Conservation (phyloP, 2,797 vertebrate species). For the Babyrousa celebensis region DNA sequence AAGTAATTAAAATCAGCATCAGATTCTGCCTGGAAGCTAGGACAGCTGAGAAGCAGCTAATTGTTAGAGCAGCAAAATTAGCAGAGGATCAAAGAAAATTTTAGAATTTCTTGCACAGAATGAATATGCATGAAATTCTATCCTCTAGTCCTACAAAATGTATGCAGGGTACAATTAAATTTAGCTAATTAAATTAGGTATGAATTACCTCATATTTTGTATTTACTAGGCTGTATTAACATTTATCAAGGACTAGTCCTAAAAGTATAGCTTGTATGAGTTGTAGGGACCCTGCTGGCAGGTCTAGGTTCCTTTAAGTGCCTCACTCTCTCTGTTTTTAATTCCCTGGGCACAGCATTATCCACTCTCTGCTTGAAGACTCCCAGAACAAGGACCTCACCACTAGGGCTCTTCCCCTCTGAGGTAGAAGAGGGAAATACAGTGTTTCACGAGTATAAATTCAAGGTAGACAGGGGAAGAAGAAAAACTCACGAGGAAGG, state of each 20-base stretch:
- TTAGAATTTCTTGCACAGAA: conserved; percentile 50
- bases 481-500: accelerated
- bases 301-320: accelerated
- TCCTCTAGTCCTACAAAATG: conserved; percentile 56
- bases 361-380: not conserved
- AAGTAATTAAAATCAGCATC: conserved; percentile 78
- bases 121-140: conserved; percentile 65
- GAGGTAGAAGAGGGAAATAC: accelerated
- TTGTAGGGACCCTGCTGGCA: not conserved
- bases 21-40: conserved; percentile 54
- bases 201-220: conserved; percentile 31
- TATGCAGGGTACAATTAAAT: conserved; percentile 47
- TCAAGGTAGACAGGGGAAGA: not conserved
- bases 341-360: not conserved
- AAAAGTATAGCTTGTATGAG: not conserved
- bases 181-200: conserved; percentile 76
- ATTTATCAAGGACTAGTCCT: not conserved
- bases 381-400: not conserved
- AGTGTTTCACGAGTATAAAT: too few species aligned
- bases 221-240: not conserved
- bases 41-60: not conserved
- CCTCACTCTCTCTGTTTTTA: not conserved
- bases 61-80: conserved; percentile 72
- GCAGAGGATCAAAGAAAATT: conserved; percentile 75
- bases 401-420: accelerated